Base-by-base conservation (phyloP, 2,797 vertebrate genomes). In the Anomalospiza imberbis region DNA sequence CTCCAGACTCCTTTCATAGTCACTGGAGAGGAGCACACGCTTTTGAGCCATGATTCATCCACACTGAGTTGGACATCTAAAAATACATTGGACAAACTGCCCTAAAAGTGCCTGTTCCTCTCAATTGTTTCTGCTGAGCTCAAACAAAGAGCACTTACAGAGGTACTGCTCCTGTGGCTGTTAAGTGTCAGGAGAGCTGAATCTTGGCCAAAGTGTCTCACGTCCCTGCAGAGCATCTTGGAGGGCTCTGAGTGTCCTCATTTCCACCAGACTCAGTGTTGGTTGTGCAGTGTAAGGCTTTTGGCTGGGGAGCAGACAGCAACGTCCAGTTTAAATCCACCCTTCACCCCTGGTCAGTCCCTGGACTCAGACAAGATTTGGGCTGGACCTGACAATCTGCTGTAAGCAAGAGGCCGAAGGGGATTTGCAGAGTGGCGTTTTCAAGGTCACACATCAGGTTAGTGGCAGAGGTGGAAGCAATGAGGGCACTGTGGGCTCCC, bases 1-100 rank as follows among this genome's bases (percentile, higher is more conserved):
- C 36, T 81, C 32, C 63, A 76, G 90, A 13, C 73, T 93, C 86
- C 90, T 92, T 94, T 95, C 60, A n/a, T 91, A 95, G 91, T 81
- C 77, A 78, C 51, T 38, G 45, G 44, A 91, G 53, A 84, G 55
- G 29, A 79, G 48, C 82, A 73, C 47, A 62, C 21, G 1, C 85
- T 95, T 90, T 71, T 73, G 74, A 74, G 48, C 73, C 40, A 5
- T 95, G 91, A 95, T 93, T 91, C 91, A 88, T 93, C 88, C 34
- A 13, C 34, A 2, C 32, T 38, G 62, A 51, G 48, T 16, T 91
- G 68, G 28, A 20, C 48, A 32, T 81, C 91, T 94, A 88, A 96
- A 95, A 96, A 92, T 92, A 93, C 61, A 40, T 57, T 2, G 51
- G 67, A 90, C 14, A 17, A 81, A 75, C 91, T 86, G 83, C 88